Base-by-base conservation (phyloP, 2,797 vertebrate species). In the Myripristis jacobus region DNA sequence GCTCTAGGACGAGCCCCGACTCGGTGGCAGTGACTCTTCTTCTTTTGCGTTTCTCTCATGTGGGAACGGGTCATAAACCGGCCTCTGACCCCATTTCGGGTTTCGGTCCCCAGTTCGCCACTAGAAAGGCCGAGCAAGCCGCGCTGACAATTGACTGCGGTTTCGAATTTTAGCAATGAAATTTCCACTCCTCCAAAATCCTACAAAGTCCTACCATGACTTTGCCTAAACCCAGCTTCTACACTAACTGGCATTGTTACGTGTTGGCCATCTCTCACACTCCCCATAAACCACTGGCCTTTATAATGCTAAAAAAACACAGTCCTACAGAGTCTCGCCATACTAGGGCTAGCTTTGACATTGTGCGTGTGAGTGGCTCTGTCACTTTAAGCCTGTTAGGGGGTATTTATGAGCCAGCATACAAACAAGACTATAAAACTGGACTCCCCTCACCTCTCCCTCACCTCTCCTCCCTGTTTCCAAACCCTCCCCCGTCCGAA, bases 391-490 rank as follows among this genome's bases (percentile, higher is more conserved):
- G 71, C 67, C 81, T 53, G 75, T 88, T 84, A 81, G 43, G 58
- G 43, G 69, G 69, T 64, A 87, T 91, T 91, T 88, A 89, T 84
- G 80, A 77, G 79, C 60, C 38, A 0, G 60, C 73, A 64, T 83
- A 75, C 86, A 90, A 89, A 90, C 77, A 86, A 81, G 81, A 75
- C 73, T 24, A 73, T 90, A 87, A 91, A 88, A 82, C 54, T 53
- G 60, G 82, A 88, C 81, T 81, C 76, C 65, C 55, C 74, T 87
- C 73, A 79, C 66, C 77, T 80, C 83, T 73, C 64, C 46, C 73
- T 82, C 66, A 79, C 63, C 79, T 34, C 70, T 44, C 67, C 43
- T 51, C 61, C 59, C 67, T 50, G 24, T 29, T 10, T 53, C 18
- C 9, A 16, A n/a, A n/a, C n/a, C 19, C n/a, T n/a, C 54, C 54